Percentiles rank a stretch among this genome's conserved stretches.
Conservation (phyloP, 2,113 vertebrate genomes). For the Prionailurus bengalensis region DNA sequence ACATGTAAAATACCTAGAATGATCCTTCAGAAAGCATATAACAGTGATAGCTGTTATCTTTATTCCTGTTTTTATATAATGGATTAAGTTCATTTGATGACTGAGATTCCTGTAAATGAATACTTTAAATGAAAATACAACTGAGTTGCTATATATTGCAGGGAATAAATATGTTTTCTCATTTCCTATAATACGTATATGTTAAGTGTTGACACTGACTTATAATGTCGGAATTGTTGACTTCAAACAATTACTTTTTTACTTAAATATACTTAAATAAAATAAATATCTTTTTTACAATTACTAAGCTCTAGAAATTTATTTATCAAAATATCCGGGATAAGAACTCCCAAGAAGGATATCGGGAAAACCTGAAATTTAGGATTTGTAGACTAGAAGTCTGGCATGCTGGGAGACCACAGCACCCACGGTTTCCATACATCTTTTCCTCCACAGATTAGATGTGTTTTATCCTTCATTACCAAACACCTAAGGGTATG, state of each 20-base stretch:
- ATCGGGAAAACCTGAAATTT: neutral
- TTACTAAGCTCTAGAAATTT: neutral
- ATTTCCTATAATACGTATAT: neutral
- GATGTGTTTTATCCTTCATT: neutral
- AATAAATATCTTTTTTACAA: neutral
- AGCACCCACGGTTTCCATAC: neutral
- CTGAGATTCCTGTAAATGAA: neutral
- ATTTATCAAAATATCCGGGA: neutral
- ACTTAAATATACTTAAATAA: neutral
- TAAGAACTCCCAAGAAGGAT: neutral
- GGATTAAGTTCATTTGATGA: neutral
- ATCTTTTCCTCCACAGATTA: neutral
- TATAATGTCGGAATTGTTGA: neutral
- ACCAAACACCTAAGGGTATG: neutral
- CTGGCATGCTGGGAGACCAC: neutral
- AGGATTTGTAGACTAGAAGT: neutral
- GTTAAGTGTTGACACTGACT: neutral
- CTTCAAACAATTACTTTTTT: neutral
- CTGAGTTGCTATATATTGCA: neutral
- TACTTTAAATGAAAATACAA: neutral
- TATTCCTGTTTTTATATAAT: neutral
- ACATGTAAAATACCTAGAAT: neutral
- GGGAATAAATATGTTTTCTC: neutral
- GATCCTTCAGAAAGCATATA: neutral
- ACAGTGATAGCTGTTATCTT: neutral